Percentiles rank a stretch among this genome's conserved stretches.
These are phyloP conservation scores for Gonatopus flavifemur DNA, from an alignment of 1,140 invertebrate genomes.

Conservation along the genomic window DNA sequence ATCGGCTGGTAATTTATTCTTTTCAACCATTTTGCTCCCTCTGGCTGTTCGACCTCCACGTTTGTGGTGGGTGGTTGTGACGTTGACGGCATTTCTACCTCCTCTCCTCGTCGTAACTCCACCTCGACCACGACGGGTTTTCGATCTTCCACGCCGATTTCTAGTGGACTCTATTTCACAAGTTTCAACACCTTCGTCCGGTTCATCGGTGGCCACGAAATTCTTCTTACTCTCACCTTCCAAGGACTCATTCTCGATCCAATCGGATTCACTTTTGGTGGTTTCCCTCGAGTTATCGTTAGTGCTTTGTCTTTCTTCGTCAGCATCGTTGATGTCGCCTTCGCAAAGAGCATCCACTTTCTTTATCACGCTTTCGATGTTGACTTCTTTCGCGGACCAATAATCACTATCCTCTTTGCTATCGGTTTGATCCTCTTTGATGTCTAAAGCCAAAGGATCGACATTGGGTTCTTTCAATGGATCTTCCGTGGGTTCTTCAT, in stretches of 20 bases:
- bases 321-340: conserved; percentile 41
- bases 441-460: conserved; percentile 37
- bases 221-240: conserved; percentile 50
- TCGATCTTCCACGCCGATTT: conserved; percentile 44
- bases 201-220: conserved; percentile 37
- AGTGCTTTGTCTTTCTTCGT: conserved; percentile 31
- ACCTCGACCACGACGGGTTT: conserved; percentile 54
- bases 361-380: conserved; percentile 78
- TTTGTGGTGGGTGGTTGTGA: conserved; percentile 29
- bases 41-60: conserved; percentile 62
- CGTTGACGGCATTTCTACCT: conserved; percentile 32
- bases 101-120: conserved; percentile 61
- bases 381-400: conserved; percentile 76
- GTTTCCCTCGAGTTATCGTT: conserved; percentile 32
- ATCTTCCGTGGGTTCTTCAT: conserved; percentile 35
- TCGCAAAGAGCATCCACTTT: conserved; percentile 69
- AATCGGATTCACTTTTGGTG: conserved; percentile 29
- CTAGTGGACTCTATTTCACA: conserved; percentile 46
- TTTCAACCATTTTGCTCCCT: conserved; percentile 61
- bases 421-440: conserved; percentile 56
- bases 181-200: conserved; percentile 50
- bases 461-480: conserved; percentile 28
- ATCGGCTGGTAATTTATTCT: conserved; percentile 66
- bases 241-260: conserved; percentile 53
- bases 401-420: conserved; percentile 73